Evolutionary conservation across 2,797 vertebrate genomes (phyloP), one percentile per base, ranked within the genome.

Genomic region (Paguma larvata): DNA sequence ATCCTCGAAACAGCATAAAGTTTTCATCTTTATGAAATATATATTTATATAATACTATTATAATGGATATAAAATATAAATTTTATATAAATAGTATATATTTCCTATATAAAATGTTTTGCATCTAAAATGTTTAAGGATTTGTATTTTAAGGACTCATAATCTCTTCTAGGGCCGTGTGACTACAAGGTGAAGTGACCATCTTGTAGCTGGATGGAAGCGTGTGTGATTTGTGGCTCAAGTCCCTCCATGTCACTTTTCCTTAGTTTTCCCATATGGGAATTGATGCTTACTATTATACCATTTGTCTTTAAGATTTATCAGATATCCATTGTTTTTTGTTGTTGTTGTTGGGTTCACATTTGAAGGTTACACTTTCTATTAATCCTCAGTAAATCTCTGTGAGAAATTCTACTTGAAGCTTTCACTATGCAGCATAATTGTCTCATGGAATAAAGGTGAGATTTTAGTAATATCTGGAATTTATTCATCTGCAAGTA

Each of bases 311-410:
- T 53, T 65, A 73, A 70, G 27, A 75, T 90, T 73, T 75, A 65
- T 27, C 53, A 89, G 53, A 2, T 88, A 59, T 59, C 15, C 11
- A 7, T 0, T 72, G 27, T 1, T 89, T 90, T 94, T 1, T 89
- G 90, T 94, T 53, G 63, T 85, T 91, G 93, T 93, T 16, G 6
- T 59, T 90, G 46, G 10, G 70, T 19, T 96, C 51, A 67, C 12
- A 53, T 89, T 80, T 93, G 53, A 93, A 85, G 30, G 18, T 84
- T 90, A 70, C 0, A 23, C 0, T 89, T 94, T 91, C 21, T 72
- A 83, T 46, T 79, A 84, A 92, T 70, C 41, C 23, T 67, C 16
- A 72, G 32, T 34, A 86, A 73, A 34, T 89, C n/a, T 77, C 56
- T 73, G 6, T 87, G 62, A 92, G 8, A 85, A 34, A 32, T 83